Evolutionary conservation across 1,140 invertebrate genomes (phyloP), one percentile per base, ranked within the genome.

Genomic region (Drosophila chauvacae): DNA sequence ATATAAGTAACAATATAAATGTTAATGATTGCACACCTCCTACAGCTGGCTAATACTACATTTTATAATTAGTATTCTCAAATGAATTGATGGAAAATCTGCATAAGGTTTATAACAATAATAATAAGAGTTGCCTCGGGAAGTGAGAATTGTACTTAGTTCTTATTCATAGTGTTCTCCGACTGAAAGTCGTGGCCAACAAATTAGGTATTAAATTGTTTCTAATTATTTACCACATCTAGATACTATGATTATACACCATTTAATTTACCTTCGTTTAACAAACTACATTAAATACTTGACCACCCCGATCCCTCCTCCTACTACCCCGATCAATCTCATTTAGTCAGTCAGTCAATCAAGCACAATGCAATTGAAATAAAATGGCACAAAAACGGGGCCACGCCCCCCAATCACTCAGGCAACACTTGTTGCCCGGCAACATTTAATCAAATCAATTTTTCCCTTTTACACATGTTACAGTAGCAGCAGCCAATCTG

Each of bases 371-470:
- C 69, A 63, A 56, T 56, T 35, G 58, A 48, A 42, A 35, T 30
- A 23, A 55, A 55, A 48, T 35, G 35, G 57, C 41, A 53, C 7
- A 48, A 57, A 64, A 63, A 30, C 37, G 28, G 5, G 11, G 39
- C 35, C 57, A 37, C 45, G 58, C 55, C 57, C 50, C 30, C 23
- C 57, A 44, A 44, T 39, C n/a, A 56, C 20, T 56, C 33, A 26
- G 35, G 4, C 7, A 18, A 35, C 81, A 84, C 81, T 85, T 84
- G 81, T 84, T 84, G 81, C 77, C 47, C 62, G 28, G 56, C 77
- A 51, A 50, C 80, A 61, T 82, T 87, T 86, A 86, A 86, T 86
- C 83, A 80, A 86, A 82, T 86, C 80, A 79, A 81, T 62, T 81
- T 65, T 71, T 74, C 61, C 47, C 50, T 55, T 66, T 81, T 79